A percentile compares a stretch with the other conserved stretches of the same genome.
These are phyloP conservation scores for Polyergus mexicanus DNA, from an alignment of 1,140 invertebrate species.

Conservation along the genomic window DNA sequence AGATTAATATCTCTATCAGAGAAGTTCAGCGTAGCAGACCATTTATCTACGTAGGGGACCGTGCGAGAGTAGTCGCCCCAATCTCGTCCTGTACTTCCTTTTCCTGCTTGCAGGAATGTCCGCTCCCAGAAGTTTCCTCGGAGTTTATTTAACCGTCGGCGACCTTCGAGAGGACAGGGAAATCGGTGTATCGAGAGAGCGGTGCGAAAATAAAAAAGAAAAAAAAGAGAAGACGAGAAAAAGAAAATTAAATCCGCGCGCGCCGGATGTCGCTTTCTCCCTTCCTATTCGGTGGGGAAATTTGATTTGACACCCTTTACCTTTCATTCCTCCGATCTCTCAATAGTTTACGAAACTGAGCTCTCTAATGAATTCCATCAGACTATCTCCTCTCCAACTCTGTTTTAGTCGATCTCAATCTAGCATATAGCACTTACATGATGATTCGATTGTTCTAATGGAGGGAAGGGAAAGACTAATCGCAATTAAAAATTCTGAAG, in stretches of 20 bases:
- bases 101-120: conserved; percentile 25
- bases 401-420: conserved; percentile 42
- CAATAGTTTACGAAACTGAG: conserved; percentile 46
- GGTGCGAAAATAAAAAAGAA: conserved; percentile 34
- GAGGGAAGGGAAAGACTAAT: conserved; percentile 17
- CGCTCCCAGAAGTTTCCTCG: conserved; percentile 58
- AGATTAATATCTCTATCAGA: conserved; percentile 84
- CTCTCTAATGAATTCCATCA: conserved; percentile 72
- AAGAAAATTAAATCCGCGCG: conserved; percentile 54
- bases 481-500: conserved; percentile 13
- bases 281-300: conserved; percentile 59
- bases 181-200: conserved; percentile 48
- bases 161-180: not conserved
- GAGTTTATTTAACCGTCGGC: conserved; percentile 79
- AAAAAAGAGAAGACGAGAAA: conserved; percentile 25
- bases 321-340: conserved; percentile 10
- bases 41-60: conserved; percentile 79
- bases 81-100: conserved; percentile 40
- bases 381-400: conserved; percentile 34
- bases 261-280: conserved; percentile 63
- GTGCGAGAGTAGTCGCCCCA: conserved; percentile 56
- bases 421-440: conserved; percentile 8
- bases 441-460: conserved; percentile 37
- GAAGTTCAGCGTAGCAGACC: conserved; percentile 80
- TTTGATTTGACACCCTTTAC: conserved; percentile 77